phyloP scores from a whole-genome alignment of 1,140 invertebrate species.

The Solenopsis fugax region DNA sequence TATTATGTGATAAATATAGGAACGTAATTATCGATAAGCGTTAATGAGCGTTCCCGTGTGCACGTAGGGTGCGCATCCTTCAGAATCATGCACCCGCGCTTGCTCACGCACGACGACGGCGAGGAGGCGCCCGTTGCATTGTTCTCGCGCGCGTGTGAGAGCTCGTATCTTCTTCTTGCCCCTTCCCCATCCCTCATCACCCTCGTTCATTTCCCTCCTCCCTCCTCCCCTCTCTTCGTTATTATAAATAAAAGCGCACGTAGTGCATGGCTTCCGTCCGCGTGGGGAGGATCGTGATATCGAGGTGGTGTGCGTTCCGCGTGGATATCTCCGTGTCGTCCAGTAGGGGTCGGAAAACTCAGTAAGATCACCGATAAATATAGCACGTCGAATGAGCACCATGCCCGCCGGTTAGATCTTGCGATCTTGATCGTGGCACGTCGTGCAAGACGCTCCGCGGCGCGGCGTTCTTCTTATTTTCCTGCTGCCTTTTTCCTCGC shows the following conservation, averaged over 20 bases:
- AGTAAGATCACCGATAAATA: conserved; percentile 83
- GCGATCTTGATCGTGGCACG: conserved; percentile 82
- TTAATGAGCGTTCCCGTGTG: conserved; percentile 77
- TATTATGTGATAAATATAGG: conserved; percentile 82
- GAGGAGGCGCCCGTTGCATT: conserved; percentile 61
- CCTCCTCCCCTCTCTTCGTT: too few species aligned
- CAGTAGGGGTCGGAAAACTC: conserved; percentile 80
- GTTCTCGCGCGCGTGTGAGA: conserved; percentile 44
- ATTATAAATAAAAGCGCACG: conserved; percentile 32
- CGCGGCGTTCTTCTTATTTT: conserved; percentile 57
- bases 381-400: conserved; percentile 79
- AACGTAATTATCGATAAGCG: conserved; percentile 83
- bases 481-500: conserved; percentile 52
- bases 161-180: conserved; percentile 8
- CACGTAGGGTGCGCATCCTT: conserved; percentile 67
- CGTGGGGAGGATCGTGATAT: conserved; percentile 58
- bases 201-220: not conserved
- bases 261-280: not conserved
- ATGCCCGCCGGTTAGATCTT: conserved; percentile 78
- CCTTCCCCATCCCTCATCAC: not conserved
- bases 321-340: conserved; percentile 67
- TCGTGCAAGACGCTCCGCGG: conserved; percentile 76
- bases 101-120: conserved; percentile 77
- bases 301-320: conserved; percentile 45
- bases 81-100: conserved; percentile 73